phyloP scores from a whole-genome alignment of 2,113 vertebrate species.

The Oreochromis spilurus region DNA sequence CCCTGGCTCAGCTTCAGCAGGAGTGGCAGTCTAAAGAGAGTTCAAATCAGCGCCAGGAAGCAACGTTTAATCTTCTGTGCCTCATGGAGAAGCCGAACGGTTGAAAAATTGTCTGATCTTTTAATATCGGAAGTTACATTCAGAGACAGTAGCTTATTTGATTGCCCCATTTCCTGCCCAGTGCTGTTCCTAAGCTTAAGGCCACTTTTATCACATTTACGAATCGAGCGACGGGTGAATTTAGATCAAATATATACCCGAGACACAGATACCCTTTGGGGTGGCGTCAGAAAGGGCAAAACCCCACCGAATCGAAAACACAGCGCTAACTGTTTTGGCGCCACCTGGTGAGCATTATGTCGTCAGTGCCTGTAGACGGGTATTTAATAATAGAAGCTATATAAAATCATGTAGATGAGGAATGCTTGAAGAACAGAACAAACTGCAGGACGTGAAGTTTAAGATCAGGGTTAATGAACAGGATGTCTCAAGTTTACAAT shows the following conservation, averaged over 20 bases:
- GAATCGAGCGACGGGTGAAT: not conserved
- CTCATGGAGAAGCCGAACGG: not conserved
- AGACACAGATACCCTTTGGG: not conserved
- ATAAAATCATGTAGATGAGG: not conserved
- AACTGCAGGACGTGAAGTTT: not conserved
- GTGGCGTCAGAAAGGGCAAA: not conserved
- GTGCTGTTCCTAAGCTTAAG: not conserved
- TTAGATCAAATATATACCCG: not conserved
- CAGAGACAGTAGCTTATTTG: not conserved
- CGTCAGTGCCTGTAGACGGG: not conserved
- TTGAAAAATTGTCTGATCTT: not conserved
- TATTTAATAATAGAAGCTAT: not conserved
- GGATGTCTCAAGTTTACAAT: not conserved
- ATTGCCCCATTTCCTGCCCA: not conserved
- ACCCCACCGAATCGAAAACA: not conserved
- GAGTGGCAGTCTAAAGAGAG: not conserved
- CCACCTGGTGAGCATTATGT: not conserved
- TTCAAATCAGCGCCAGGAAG: not conserved
- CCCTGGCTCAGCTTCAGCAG: not conserved
- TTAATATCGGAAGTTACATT: not conserved
- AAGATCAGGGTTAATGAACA: not conserved
- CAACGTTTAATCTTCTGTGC: not conserved
- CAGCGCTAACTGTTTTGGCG: not conserved
- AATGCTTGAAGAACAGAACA: not conserved
- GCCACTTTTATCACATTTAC: not conserved